phyloP scores from a whole-genome alignment of 2,888 invertebrate genomes.

The Drosophila antonietae region DNA sequence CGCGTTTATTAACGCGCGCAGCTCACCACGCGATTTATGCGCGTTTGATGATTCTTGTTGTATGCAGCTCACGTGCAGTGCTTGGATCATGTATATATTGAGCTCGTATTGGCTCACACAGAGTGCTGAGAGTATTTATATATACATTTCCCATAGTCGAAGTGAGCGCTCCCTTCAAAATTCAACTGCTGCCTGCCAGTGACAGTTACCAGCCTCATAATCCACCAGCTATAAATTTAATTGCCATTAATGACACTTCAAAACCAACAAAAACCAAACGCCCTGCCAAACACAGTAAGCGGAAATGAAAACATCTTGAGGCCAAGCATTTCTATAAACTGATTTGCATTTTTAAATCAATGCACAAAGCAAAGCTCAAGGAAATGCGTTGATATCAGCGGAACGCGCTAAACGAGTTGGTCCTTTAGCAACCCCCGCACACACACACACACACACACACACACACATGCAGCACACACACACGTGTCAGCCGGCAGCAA shows the following conservation, averaged over 20 bases:
- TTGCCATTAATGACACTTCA: conserved; percentile 76
- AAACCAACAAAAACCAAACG: conserved; percentile 33
- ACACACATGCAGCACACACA: conserved; percentile 18
- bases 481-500: conserved; percentile 73
- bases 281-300: conserved; percentile 59
- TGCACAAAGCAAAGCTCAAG: conserved; percentile 62
- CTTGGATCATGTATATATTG: neutral
- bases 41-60: conserved; percentile 6
- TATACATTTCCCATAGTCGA: conserved; percentile 1
- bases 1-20: conserved; percentile 25
- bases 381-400: conserved; percentile 31
- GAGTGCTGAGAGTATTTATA: neutral
- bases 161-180: conserved; percentile 1
- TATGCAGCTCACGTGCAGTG: conserved; percentile 25
- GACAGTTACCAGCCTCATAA: conserved; percentile 76
- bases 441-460: conserved; percentile 17
- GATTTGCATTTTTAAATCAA: conserved; percentile 81
- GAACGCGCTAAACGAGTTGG: conserved; percentile 52
- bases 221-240: conserved; percentile 73
- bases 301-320: conserved; percentile 77
- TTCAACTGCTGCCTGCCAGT: conserved; percentile 44
- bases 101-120: neutral
- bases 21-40: conserved; percentile 33
- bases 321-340: conserved; percentile 62
- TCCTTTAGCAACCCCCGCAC: conserved; percentile 51